Conservation (phyloP, 2,113 vertebrate species). For the Mormoops blainvillei region DNA sequence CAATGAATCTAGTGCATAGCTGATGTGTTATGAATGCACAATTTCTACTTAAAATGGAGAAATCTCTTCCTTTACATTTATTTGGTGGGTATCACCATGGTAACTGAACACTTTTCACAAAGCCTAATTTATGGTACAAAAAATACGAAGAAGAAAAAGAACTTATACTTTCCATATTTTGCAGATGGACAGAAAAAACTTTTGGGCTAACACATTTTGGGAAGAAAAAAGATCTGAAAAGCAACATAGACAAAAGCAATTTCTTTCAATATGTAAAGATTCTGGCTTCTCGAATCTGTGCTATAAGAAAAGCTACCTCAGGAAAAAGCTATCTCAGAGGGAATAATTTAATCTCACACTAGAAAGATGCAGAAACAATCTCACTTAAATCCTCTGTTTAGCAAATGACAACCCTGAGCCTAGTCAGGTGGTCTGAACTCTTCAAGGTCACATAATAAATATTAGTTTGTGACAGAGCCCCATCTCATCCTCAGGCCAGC, state of each 20-base stretch:
- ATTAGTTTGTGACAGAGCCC: background rate
- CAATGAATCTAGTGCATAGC: slow-evolving; percentile 24
- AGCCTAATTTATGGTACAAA: slow-evolving; percentile 48
- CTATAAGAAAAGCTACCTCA: background rate
- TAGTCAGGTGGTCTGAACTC: background rate
- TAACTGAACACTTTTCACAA: slow-evolving; percentile 54
- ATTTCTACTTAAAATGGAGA: slow-evolving; percentile 61
- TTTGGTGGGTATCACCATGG: slow-evolving; percentile 60
- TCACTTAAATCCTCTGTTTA: background rate
- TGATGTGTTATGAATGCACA: slow-evolving; percentile 56
- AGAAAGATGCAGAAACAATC: background rate
- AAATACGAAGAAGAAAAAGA: slow-evolving; percentile 26
- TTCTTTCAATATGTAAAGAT: background rate
- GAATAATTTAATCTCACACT: slow-evolving; percentile 3
- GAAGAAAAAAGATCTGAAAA: background rate
- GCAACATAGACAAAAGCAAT: background rate
- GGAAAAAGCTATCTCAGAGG: background rate
- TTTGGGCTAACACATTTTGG: background rate
- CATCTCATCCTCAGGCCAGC: background rate
- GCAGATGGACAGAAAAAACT: slow-evolving; percentile 18
- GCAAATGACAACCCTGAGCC: background rate
- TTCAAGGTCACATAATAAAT: background rate
- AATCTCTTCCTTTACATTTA: slow-evolving; percentile 65
- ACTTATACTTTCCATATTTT: slow-evolving; percentile 38
- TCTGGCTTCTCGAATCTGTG: background rate